Evolutionary conservation across 2,113 vertebrate species (phyloP).

Genomic region (Chionomys nivalis): DNA sequence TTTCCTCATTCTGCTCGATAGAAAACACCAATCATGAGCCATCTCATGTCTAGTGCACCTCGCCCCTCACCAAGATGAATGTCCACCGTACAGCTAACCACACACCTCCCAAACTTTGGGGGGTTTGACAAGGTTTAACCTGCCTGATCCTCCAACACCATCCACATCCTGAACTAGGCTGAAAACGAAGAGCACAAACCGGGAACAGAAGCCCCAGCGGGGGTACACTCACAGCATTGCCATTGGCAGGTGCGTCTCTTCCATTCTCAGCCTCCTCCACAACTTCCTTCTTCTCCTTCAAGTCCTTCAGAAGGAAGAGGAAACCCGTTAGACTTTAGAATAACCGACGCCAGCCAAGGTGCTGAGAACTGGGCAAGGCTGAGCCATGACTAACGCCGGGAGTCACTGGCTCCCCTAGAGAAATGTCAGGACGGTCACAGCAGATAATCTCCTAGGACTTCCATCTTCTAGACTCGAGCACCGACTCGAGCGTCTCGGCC

Average conservation of each 20-base stretch:
- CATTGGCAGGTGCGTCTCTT: constrained; percentile 94
- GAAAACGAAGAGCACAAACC: not conserved
- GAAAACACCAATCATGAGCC: constrained; percentile 71
- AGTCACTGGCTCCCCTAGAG: not conserved
- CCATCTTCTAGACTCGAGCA: not conserved
- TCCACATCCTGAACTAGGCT: not conserved
- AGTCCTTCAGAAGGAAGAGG: constrained; percentile 88
- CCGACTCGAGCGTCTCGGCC: not conserved
- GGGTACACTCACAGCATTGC: constrained; percentile 92
- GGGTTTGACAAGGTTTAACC: too few species aligned
- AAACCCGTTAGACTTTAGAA: constrained; percentile 67
- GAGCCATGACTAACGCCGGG: not conserved
- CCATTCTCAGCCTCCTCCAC: constrained; percentile 97
- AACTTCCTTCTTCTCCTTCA: constrained; percentile 97
- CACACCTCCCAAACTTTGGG: not conserved
- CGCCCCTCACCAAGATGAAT: not conserved
- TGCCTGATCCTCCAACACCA: not conserved
- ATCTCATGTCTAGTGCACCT: too few species aligned
- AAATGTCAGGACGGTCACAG: not conserved
- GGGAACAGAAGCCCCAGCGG: not conserved
- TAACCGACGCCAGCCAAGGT: too few species aligned
- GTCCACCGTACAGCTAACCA: not conserved
- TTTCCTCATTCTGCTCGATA: constrained; percentile 88
- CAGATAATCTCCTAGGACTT: not conserved
- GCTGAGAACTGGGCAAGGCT: not conserved